Conservation (phyloP, 2,888 invertebrate species). For the Callyntrura sp. region DNA sequence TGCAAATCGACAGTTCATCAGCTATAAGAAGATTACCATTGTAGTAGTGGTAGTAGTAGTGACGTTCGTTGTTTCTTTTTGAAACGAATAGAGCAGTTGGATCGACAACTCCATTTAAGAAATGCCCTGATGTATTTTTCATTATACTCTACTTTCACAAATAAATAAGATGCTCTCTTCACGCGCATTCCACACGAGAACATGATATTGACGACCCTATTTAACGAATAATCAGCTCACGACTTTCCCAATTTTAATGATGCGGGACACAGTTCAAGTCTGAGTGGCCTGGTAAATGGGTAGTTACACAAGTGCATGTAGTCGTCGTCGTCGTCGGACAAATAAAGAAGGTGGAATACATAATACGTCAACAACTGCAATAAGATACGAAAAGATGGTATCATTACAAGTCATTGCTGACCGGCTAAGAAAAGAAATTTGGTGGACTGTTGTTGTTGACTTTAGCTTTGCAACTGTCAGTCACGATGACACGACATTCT, state of each 20-base stretch:
- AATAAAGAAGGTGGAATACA: constrained; percentile 12
- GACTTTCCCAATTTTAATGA: constrained; percentile 68
- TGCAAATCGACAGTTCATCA: not conserved
- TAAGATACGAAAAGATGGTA: constrained; percentile 16
- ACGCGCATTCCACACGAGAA: constrained; percentile 48
- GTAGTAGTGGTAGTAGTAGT: not conserved
- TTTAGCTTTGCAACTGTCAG: constrained; percentile 65
- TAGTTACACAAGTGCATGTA: not conserved
- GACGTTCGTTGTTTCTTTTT: constrained; percentile 10
- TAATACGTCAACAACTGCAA: not conserved
- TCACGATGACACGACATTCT: constrained; percentile 75
- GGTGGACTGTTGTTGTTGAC: constrained; percentile 54
- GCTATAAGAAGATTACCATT: not conserved
- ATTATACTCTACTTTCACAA: constrained; percentile 43
- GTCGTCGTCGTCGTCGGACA: not conserved
- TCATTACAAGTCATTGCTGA: not conserved
- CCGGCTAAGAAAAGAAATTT: constrained; percentile 43
- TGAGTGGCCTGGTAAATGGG: constrained; percentile 39
- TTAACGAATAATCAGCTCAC: constrained; percentile 75
- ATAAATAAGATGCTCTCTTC: not conserved
- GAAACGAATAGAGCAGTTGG: not conserved
- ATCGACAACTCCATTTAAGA: not conserved
- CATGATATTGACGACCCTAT: constrained; percentile 60
- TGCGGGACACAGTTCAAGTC: constrained; percentile 43
- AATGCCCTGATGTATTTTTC: not conserved